Conservation (phyloP, 2,888 invertebrate genomes). For the Drosophila falleni region DNA sequence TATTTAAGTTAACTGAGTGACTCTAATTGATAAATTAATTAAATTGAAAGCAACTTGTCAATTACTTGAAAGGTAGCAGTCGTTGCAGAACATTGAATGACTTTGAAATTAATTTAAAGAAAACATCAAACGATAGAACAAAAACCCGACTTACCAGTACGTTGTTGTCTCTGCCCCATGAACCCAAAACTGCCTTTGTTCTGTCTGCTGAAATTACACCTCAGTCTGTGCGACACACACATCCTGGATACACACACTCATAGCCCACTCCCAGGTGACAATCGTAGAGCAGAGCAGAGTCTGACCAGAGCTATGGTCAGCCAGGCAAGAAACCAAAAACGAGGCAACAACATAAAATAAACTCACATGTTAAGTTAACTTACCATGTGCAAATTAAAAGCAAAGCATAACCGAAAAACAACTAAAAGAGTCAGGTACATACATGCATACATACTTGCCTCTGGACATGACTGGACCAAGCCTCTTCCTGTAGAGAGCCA, state of each 20-base stretch:
- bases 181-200: slow-evolving; percentile 51
- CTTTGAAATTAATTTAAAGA: slow-evolving; percentile 62
- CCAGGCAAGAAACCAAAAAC: slow-evolving; percentile 61
- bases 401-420: slow-evolving; percentile 71
- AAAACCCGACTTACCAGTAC: slow-evolving; percentile 32
- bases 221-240: slow-evolving; percentile 40
- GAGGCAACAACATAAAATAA: slow-evolving; percentile 71
- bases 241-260: background rate
- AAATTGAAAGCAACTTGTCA: slow-evolving; percentile 14
- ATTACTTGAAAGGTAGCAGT: slow-evolving; percentile 28
- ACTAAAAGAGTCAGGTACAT: slow-evolving; percentile 29
- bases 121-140: slow-evolving; percentile 54
- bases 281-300: slow-evolving; percentile 14
- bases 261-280: background rate
- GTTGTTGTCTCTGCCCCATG: slow-evolving; percentile 34
- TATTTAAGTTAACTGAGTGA: background rate
- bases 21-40: slow-evolving; percentile 20
- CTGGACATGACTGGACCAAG: slow-evolving; percentile 24
- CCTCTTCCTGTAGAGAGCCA: slow-evolving; percentile 39
- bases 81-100: slow-evolving; percentile 38
- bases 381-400: slow-evolving; percentile 70
- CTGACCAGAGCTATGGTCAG: slow-evolving; percentile 46
- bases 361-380: slow-evolving; percentile 79
- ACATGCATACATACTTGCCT: slow-evolving; percentile 5
- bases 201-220: slow-evolving; percentile 34